Base-by-base conservation (phyloP, 92 coral and sea anemone genomes). In the Porites divaricata region DNA sequence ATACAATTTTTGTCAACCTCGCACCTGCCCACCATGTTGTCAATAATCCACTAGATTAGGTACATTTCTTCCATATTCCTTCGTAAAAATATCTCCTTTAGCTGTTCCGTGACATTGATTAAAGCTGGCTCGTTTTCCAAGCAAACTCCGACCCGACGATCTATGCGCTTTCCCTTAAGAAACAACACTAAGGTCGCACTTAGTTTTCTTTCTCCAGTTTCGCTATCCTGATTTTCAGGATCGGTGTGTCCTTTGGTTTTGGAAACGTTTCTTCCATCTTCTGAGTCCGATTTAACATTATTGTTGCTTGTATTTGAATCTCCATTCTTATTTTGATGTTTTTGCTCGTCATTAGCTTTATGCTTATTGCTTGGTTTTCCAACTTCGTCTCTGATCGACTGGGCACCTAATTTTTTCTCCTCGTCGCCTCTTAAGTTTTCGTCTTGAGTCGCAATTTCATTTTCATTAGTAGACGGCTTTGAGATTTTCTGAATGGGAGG, bases 61-160 rank as follows among this genome's bases (percentile, higher is more conserved):
- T 94, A 94, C 98, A 94, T 94, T 72, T 94, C 98, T 85, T 94
- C 98, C 98, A 94, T 94, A 65, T 94, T 94, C 72, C 93, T 85
- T 23, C 98, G 87, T 11, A 94, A 83, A 62, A 94, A 94, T 19
- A 94, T 94, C 50, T 94, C 98, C 80, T 94, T 94, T 4, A 94
- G 93, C 63, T 89, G 90, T 69, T 94, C 98, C 24, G 95, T 89
- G 25, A 94, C 91, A 65, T 94, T 92, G 17, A 81, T 80, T 53
- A 94, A 81, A 50, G 92, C 87, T n/a, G 81, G 77, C 72, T 94
- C 98, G 78, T 94, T 94, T 53, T 94, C 94, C 3, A 83, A 45
- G 67, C 98, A 94, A 20, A 94, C 95, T 15, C 92, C 98, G 71
- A 89, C 83, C 21, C 98, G 76, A 2, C 98, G 93, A 77, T 88